Evolutionary conservation across 2,888 invertebrate genomes (phyloP), one percentile per base, ranked within the genome.

Genomic region (Petrolisthes cinctipes): DNA sequence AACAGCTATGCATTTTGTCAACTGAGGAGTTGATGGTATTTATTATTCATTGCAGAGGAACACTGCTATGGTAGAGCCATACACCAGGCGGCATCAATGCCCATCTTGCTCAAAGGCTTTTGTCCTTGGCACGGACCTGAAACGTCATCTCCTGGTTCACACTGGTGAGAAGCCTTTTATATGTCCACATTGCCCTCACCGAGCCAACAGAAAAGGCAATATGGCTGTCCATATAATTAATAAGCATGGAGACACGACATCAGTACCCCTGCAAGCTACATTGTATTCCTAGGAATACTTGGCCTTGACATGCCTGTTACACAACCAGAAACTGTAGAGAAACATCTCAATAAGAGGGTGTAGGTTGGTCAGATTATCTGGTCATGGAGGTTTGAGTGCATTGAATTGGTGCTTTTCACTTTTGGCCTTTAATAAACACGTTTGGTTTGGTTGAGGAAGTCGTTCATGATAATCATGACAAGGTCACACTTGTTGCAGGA

Each of bases 151-250:
- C 53, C 85, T 90, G 75, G 86, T 88, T 20, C 90, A 90, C 85
- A 89, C 90, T 6, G 90, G 90, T 23, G 90, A 90, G 86, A 90
- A 90, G 87, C 90, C 90, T n/a, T 89, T 88, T 83, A 79, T 75
- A 53, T 90, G 90, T 68, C 90, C 90, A n/a, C 76, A 90, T 81
- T 90, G 90, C 66, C 90, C 90, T 4, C 89, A 90, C 86, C 86
- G 89, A 37, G 89, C 90, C 51, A 89, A 89, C 87, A 76, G 89
- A 51, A 90, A 90, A 76, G 89, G 89, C n/a, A 90, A 90, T 78
- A 71, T 90, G 61, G 61, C 66, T 54, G 76, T 87, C 82, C 90
- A 90, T 82, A 78, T 90, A 23, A 86, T 85, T 83, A 88, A 84
- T 88, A 88, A 66, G 56, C 87, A 88, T 66, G 57, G 82, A 66